phyloP scores from a whole-genome alignment of 2,797 vertebrate species.

The Dendrocincla tyrannina region DNA sequence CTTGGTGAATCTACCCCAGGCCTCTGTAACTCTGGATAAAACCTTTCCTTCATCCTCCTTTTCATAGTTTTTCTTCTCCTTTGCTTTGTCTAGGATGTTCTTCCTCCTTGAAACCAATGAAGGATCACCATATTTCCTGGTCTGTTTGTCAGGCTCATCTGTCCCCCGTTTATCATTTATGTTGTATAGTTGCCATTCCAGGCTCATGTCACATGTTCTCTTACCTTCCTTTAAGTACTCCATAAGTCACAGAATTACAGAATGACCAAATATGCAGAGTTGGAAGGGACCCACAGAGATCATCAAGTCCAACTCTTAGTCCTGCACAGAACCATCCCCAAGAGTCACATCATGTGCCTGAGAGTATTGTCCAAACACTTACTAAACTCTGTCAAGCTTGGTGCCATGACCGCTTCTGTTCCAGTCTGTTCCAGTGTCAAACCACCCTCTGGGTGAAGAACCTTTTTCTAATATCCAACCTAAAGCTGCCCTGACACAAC shows the following conservation, averaged over 20 bases:
- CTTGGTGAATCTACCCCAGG: neutral
- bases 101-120: neutral
- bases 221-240: neutral
- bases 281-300: neutral
- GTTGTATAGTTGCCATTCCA: neutral
- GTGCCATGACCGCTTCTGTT: too few species aligned
- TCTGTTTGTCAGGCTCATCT: neutral
- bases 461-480: neutral
- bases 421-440: neutral
- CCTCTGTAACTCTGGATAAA: neutral
- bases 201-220: neutral
- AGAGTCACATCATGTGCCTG: neutral
- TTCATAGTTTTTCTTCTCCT: neutral
- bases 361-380: neutral
- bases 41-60: neutral
- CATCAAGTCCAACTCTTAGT: too few species aligned
- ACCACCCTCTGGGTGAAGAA: neutral
- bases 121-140: neutral
- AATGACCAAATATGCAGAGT: neutral
- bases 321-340: neutral
- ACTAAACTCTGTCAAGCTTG: neutral
- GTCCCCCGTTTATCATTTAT: neutral
- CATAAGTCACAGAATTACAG: neutral
- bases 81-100: neutral
- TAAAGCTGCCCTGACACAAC: neutral